These are phyloP conservation scores for Choristoneura rosaceana DNA, from an alignment of 2,888 invertebrate species.

Conservation along the genomic window DNA sequence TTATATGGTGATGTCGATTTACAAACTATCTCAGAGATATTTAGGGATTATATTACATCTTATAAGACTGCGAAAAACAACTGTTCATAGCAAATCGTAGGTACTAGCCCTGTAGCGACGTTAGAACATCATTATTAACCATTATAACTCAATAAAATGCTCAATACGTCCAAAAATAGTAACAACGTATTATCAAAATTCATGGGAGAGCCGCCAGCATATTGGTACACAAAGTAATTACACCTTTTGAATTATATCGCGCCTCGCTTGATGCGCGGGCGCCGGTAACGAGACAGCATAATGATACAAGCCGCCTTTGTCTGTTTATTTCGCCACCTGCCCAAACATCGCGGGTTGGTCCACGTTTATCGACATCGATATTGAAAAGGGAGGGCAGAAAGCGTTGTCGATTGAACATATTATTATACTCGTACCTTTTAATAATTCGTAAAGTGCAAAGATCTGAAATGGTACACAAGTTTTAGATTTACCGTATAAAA, in stretches of 20 bases:
- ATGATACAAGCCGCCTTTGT: slow-evolving; percentile 81
- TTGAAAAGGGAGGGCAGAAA: not conserved
- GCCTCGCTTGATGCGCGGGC: slow-evolving; percentile 70
- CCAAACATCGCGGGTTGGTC: slow-evolving; percentile 72
- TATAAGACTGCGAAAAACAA: too few species aligned
- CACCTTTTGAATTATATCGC: slow-evolving; percentile 73
- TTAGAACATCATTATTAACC: not conserved
- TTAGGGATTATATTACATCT: too few species aligned
- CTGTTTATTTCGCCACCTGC: slow-evolving; percentile 84
- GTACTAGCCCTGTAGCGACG: too few species aligned
- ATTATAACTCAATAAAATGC: not conserved
- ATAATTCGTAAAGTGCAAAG: not conserved
- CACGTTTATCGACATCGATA: slow-evolving; percentile 48
- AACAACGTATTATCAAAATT: slow-evolving; percentile 26
- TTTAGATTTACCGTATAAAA: too few species aligned
- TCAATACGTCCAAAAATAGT: slow-evolving; percentile 20
- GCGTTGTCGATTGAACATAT: not conserved
- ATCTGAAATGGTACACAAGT: too few species aligned
- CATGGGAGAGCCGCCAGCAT: slow-evolving; percentile 32
- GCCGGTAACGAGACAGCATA: slow-evolving; percentile 84
- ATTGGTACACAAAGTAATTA: slow-evolving; percentile 78
- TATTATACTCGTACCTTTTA: not conserved
- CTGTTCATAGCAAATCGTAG: too few species aligned
- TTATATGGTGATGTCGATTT: too few species aligned
- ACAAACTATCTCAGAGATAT: too few species aligned